Evolutionary conservation across 1,140 invertebrate species (phyloP), one percentile per base, ranked within the genome.

Genomic region (Macrosteles quadrilineatus): DNA sequence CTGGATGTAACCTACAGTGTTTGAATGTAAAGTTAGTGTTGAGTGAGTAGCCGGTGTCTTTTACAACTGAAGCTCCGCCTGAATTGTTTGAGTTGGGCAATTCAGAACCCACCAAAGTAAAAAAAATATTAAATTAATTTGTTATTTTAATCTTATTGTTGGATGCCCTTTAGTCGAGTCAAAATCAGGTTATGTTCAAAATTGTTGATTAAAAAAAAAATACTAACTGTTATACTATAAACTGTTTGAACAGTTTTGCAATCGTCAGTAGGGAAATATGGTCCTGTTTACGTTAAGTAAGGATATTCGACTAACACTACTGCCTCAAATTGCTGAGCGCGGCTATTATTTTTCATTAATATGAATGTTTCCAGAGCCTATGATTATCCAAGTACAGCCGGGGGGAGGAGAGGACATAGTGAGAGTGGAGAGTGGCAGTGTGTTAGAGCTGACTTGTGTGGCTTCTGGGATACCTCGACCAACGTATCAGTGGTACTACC

Each of bases 401-500:
- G 55, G 55, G 2, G 25, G n/a, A 27, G 55, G 55, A n/a, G 55
- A 59, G 27, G 27, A 59, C 2, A 25, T 59, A 6, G n/a, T 50
- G 4, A 14, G 27, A 59, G 25, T 59, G 2, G 55, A 59, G 27
- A 59, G 23, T 30, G 55, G 55, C 6, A 25, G n/a, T 14, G 27
- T 27, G 21, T 30, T 59, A 30, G 2, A 59, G 6, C 55, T 59
- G 2, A 59, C 2, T 4, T 59, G 55, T 29, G 25, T 59, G 25
- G 55, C 55, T 2, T 27, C 55, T 4, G 55, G 55, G 11, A 2
- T 59, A 2, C 55, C 55, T 4, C 55, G 55, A 6, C 55, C 55
- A 1, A 59, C 55, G 3, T 59, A 59, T 59, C 55, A 59, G 55
- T 59, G 55, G 55, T 59, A 59, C 27, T n/a, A 29, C 6, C 14